phyloP scores from a whole-genome alignment of 1,140 invertebrate genomes.

The Battus philenor region DNA sequence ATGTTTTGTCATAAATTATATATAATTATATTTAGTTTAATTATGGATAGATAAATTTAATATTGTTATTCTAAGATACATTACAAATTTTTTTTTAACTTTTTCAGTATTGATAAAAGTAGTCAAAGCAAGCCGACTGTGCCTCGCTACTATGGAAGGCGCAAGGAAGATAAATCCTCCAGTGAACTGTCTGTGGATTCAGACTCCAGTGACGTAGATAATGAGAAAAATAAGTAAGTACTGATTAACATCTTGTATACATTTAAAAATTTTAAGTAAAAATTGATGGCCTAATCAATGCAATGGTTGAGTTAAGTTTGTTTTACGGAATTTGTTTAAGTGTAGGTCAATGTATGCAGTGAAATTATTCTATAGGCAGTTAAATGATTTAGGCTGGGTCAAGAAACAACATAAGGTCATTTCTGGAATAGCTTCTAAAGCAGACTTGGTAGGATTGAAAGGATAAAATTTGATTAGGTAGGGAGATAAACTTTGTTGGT shows the following conservation, averaged over 20 bases:
- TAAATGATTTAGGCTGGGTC: too few relatives aligned
- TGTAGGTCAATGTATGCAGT: too few relatives aligned
- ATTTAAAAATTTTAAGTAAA: too few relatives aligned
- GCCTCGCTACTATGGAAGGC: conserved; percentile 66
- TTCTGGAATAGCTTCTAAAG: too few relatives aligned
- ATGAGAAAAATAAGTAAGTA: conserved; percentile 58
- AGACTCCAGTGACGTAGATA: conserved; percentile 46
- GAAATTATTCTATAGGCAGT: too few relatives aligned
- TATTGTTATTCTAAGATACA: background rate
- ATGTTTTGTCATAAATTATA: background rate
- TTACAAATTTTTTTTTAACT: background rate
- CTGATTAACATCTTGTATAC: background rate
- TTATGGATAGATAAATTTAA: background rate
- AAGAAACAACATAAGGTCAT: too few relatives aligned
- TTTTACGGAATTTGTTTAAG: too few relatives aligned
- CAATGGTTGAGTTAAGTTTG: too few relatives aligned
- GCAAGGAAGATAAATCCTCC: conserved; percentile 67
- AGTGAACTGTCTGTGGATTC: conserved; percentile 68
- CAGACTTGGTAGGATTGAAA: too few relatives aligned
- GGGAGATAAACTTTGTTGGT: too few relatives aligned
- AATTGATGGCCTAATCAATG: too few relatives aligned
- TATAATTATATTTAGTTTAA: background rate
- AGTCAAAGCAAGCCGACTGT: conserved; percentile 32
- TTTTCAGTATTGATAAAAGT: conserved; percentile 33
- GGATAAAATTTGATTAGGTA: too few relatives aligned